These are phyloP conservation scores for Mormyrops boulengeri DNA, from an alignment of 2,797 vertebrate genomes.

Conservation along the genomic window DNA sequence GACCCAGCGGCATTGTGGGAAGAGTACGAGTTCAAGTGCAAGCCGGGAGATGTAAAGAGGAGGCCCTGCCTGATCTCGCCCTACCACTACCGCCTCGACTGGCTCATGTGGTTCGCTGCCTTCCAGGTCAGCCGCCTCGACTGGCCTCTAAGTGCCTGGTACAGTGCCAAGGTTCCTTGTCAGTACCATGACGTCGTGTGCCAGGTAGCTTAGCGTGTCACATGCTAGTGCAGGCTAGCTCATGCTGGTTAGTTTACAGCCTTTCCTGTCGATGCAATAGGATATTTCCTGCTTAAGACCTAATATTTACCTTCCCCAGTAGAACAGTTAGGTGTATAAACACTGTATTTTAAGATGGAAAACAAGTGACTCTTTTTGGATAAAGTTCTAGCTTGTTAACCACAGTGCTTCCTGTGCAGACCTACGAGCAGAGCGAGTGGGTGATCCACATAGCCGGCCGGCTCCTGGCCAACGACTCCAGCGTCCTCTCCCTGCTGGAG, in stretches of 20 bases:
- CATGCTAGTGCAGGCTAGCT: background rate
- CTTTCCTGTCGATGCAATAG: background rate
- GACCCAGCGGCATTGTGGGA: slow-evolving; percentile 74
- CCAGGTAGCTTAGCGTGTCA: background rate
- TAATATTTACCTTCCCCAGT: background rate
- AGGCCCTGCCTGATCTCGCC: slow-evolving; percentile 80
- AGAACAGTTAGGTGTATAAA: background rate
- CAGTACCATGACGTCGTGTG: background rate
- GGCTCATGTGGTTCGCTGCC: slow-evolving; percentile 97
- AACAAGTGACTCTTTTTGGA: background rate
- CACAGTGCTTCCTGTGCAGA: slow-evolving; percentile 53
- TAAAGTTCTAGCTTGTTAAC: background rate
- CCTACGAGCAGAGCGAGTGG: slow-evolving; percentile 94
- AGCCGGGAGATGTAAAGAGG: slow-evolving; percentile 70
- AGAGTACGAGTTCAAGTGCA: slow-evolving; percentile 89
- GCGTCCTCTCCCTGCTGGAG: slow-evolving; percentile 69
- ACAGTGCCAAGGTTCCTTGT: background rate
- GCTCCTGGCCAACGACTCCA: slow-evolving; percentile 77
- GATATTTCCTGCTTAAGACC: background rate
- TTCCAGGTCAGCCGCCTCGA: slow-evolving; percentile 72
- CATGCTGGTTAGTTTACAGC: background rate
- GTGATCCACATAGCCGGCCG: slow-evolving; percentile 86
- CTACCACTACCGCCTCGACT: slow-evolving; percentile 92
- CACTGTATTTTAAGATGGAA: background rate
- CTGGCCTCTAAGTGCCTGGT: background rate